A percentile compares a stretch with the other conserved stretches of the same genome.
Evolutionary conservation across 2,797 vertebrate species (phyloP).

Genomic region (Diplodus puntazzo): DNA sequence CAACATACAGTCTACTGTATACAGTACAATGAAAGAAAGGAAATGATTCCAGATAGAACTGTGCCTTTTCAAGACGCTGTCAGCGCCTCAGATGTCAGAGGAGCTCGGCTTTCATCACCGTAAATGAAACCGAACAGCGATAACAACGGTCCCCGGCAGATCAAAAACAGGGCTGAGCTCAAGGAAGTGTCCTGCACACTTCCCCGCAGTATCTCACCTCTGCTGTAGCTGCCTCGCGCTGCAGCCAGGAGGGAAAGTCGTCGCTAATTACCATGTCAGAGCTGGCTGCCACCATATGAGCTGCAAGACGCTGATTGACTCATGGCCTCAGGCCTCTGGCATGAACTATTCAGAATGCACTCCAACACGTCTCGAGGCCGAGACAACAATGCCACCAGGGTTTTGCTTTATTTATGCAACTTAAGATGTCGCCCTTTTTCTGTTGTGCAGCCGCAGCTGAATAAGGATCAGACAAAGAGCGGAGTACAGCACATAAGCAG

Average conservation of each 20-base stretch:
- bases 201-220: constrained; percentile 65
- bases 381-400: constrained; percentile 65
- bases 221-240: constrained; percentile 53
- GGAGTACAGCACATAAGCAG: neutral
- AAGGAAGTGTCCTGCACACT: constrained; percentile 58
- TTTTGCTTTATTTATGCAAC: constrained; percentile 59
- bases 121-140: constrained; percentile 77
- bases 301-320: constrained; percentile 74
- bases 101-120: constrained; percentile 71
- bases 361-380: constrained; percentile 49
- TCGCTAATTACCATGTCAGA: constrained; percentile 80
- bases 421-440: constrained; percentile 39
- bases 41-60: neutral
- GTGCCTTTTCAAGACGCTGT: constrained; percentile 53
- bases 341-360: constrained; percentile 68
- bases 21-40: constrained; percentile 10
- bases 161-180: constrained; percentile 65
- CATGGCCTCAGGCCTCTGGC: constrained; percentile 61
- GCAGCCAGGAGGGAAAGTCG: constrained; percentile 67
- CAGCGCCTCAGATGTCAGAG: constrained; percentile 47
- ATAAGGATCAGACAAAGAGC: constrained; percentile 22
- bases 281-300: constrained; percentile 69
- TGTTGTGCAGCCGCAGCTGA: constrained; percentile 25
- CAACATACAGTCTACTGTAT: neutral
- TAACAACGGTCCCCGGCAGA: constrained; percentile 68